A percentile compares a stretch with the other conserved stretches of the same genome.
Evolutionary conservation across 1,140 invertebrate genomes (phyloP).

Genomic region (Drosophila watanabei): DNA sequence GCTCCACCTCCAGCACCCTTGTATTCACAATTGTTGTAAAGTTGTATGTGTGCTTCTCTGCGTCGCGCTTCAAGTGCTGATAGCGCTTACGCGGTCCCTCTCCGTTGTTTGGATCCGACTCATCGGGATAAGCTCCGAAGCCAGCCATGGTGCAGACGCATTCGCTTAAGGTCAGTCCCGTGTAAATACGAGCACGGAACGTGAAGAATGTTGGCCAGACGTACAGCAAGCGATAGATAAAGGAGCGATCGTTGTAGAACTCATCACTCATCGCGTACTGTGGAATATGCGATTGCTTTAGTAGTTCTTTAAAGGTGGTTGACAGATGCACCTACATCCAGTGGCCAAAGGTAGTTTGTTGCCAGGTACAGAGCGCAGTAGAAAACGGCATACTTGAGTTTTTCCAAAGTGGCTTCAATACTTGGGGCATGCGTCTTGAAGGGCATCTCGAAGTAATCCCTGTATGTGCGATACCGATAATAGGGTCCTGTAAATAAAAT

Average conservation of each 20-base stretch:
- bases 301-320: neutral
- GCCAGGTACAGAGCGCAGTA: slow-evolving; percentile 90
- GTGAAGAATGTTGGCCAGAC: slow-evolving; percentile 94
- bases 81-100: slow-evolving; percentile 91
- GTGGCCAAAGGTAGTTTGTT: slow-evolving; percentile 90
- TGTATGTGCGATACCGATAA: slow-evolving; percentile 94
- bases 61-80: slow-evolving; percentile 86
- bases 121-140: slow-evolving; percentile 94
- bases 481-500: slow-evolving; percentile 90
- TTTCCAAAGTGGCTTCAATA: slow-evolving; percentile 88
- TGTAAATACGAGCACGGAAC: slow-evolving; percentile 96
- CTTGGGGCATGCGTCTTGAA: slow-evolving; percentile 89
- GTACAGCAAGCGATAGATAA: slow-evolving; percentile 93
- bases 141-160: slow-evolving; percentile 96
- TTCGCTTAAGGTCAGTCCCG: slow-evolving; percentile 95
- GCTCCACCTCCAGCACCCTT: slow-evolving; percentile 92
- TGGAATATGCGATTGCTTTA: slow-evolving; percentile 85
- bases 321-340: slow-evolving; percentile 88
- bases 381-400: slow-evolving; percentile 89
- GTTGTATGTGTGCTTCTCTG: slow-evolving; percentile 88
- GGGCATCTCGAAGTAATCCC: slow-evolving; percentile 91
- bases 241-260: slow-evolving; percentile 88
- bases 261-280: slow-evolving; percentile 91
- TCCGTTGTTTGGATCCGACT: slow-evolving; percentile 90
- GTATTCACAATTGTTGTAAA: slow-evolving; percentile 95